These are phyloP conservation scores for Xyrichtys novacula DNA, from an alignment of 2,797 vertebrate species.

Conservation along the genomic window DNA sequence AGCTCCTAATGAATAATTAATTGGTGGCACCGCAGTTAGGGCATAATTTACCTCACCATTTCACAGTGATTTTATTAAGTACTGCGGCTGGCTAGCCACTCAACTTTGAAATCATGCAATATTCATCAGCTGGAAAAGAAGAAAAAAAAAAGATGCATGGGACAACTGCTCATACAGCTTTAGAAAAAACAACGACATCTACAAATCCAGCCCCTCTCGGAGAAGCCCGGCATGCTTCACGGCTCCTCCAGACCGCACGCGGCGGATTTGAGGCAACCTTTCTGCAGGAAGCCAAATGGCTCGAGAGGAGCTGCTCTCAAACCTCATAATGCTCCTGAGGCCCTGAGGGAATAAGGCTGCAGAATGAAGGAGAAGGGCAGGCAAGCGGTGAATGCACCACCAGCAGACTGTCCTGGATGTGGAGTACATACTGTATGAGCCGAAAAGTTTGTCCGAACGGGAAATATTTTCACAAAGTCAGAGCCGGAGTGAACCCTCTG, in stretches of 20 bases:
- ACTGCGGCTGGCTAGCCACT: constrained; percentile 65
- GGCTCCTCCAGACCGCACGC: constrained; percentile 38
- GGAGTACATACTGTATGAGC: constrained; percentile 41
- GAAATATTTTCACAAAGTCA: constrained; percentile 4
- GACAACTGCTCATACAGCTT: constrained; percentile 63
- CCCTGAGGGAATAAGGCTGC: constrained; percentile 56
- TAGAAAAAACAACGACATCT: constrained; percentile 64
- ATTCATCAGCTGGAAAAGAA: constrained; percentile 69
- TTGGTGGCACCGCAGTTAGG: constrained; percentile 75
- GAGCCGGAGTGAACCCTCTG: background rate
- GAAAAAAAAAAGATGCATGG: constrained; percentile 59
- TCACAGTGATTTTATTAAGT: constrained; percentile 81
- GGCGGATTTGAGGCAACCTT: constrained; percentile 74
- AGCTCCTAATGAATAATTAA: constrained; percentile 84
- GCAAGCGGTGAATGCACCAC: constrained; percentile 25
- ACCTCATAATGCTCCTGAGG: constrained; percentile 65
- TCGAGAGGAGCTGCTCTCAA: constrained; percentile 66
- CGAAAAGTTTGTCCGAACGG: background rate
- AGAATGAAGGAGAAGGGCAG: constrained; percentile 24
- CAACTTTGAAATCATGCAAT: constrained; percentile 79
- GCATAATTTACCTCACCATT: constrained; percentile 79
- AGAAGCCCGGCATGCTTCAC: constrained; percentile 65
- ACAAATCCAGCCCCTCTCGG: constrained; percentile 74
- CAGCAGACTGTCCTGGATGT: constrained; percentile 28
- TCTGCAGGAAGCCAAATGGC: constrained; percentile 71